phyloP scores from a whole-genome alignment of 2,113 vertebrate species.

The Muntiacus reevesi region DNA sequence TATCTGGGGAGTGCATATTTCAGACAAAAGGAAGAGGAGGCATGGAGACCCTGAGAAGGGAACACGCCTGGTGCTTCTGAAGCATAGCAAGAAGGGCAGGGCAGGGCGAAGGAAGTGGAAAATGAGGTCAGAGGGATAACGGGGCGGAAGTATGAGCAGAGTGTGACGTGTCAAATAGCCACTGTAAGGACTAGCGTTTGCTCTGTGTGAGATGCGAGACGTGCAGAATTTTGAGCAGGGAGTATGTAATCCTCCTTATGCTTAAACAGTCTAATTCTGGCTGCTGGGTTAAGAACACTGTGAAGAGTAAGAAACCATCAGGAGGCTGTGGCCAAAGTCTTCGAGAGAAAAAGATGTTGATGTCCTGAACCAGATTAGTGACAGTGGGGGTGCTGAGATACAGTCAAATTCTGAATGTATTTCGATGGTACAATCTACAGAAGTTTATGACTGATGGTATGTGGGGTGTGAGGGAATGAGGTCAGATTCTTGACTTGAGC shows the following conservation, averaged over 20 bases:
- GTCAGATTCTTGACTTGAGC: neutral
- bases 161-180: neutral
- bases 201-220: neutral
- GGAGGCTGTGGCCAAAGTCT: neutral
- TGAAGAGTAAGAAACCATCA: neutral
- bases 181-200: neutral
- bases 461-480: neutral
- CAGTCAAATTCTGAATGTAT: neutral
- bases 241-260: neutral
- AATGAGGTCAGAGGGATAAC: neutral
- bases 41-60: neutral
- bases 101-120: neutral
- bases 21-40: neutral
- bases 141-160: neutral
- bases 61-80: neutral
- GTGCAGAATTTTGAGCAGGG: neutral
- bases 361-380: neutral
- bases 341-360: neutral
- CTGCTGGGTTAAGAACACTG: neutral
- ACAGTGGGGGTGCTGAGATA: neutral
- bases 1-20: neutral
- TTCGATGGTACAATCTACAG: neutral
- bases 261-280: neutral
- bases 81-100: neutral
- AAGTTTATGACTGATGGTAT: neutral